phyloP scores from a whole-genome alignment of 2,797 vertebrate species.

The Balearica regulorum region DNA sequence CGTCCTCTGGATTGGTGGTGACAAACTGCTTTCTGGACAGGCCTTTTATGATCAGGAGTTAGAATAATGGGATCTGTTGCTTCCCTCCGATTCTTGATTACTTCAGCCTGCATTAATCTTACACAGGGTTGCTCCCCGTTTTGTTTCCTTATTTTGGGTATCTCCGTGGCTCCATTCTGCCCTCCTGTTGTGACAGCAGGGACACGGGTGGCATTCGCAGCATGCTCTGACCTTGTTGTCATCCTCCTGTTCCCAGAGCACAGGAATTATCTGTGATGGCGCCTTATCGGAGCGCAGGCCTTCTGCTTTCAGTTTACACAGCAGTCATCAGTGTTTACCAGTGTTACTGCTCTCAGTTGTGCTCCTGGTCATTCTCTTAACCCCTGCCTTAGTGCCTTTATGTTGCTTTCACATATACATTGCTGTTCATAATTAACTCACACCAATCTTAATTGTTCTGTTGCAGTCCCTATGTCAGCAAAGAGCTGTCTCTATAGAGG shows the following conservation, averaged over 20 bases:
- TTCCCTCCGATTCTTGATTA: background rate
- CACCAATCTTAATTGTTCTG: background rate
- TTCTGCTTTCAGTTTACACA: background rate
- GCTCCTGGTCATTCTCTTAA: background rate
- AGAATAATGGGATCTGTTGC: background rate
- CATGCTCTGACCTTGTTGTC: background rate
- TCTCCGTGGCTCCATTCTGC: background rate
- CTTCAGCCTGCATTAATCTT: background rate
- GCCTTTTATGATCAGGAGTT: background rate
- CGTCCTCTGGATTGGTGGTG: background rate
- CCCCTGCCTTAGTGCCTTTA: background rate
- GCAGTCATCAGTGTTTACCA: background rate
- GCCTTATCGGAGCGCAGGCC: accelerated
- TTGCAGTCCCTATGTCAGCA: background rate
- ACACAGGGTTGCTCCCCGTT: background rate
- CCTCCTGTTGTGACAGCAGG: background rate
- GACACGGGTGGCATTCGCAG: background rate
- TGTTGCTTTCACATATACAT: background rate
- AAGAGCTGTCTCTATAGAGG: accelerated
- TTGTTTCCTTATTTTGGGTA: background rate
- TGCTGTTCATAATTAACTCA: background rate
- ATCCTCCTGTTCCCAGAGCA: background rate
- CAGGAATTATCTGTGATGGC: background rate
- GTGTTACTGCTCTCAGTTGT: background rate
- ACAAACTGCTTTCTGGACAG: background rate